Base-by-base conservation (phyloP, 2,113 vertebrate genomes). In the Edolisoma coerulescens region DNA sequence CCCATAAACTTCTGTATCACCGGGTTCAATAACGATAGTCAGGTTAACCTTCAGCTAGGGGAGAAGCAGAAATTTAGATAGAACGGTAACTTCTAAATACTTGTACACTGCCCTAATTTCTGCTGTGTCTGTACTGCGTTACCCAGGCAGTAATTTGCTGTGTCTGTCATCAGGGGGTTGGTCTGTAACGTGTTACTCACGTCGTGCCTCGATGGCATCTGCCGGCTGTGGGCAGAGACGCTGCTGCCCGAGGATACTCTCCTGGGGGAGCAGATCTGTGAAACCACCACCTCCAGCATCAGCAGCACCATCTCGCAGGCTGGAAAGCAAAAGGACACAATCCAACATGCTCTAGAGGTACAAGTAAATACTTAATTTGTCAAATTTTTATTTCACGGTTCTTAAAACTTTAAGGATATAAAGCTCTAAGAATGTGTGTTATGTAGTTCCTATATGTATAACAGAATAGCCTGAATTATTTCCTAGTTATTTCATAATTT, bases 271-370 rank as follows among this genome's bases (percentile, higher is more conserved):
- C 99, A 99, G 97, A 99, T 99, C 96, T 98, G 99, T 61, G 99
- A 99, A 97, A 99, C 98, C 42, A 98, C 98, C 78, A 99, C 98
- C 44, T 99, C 99, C 80, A 98, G 98, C 95, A 98, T 98, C 89
- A 98, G 98, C 87, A 98, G 98, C 90, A 96, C 93, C 74, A 56
- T 98, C 84, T 98, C 99, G 53, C 98, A 98, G 26, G 73, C 98
- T 94, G 99, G 98, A 74, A 99, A 98, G 91, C 99, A 99, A 87
- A 99, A 99, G 97, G 99, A 99, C 97, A 99, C 98, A 95, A 99
- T 99, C 96, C 99, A 99, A 21, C 99, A 99, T 73, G 99, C 99
- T 61, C 98, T 99, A 91, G 99, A 99, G 99, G 99, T 99, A 97
- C 35, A 24, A 28, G 21, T 35, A 64, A 64, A 63, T 54, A 15